A percentile compares a stretch with the other conserved stretches of the same genome.
These are phyloP conservation scores for Calidris pygmaea DNA, from an alignment of 2,113 vertebrate species.

Conservation along the genomic window DNA sequence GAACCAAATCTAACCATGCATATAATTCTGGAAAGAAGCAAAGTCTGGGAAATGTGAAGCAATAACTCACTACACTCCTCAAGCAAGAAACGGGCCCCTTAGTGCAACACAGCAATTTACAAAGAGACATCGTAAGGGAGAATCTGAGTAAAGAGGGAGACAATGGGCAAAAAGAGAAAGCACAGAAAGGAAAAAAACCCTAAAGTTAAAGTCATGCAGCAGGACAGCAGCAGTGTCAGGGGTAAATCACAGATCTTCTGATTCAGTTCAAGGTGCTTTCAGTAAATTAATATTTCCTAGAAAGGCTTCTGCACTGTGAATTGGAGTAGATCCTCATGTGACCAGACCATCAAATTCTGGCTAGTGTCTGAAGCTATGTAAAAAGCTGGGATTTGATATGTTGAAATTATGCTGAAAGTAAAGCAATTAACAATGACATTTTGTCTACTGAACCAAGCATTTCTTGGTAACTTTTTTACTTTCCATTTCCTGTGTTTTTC, in stretches of 20 bases:
- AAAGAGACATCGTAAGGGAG: not conserved
- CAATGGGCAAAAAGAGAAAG: not conserved
- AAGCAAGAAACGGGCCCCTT: not conserved
- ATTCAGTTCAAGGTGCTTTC: not conserved
- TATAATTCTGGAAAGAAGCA: not conserved
- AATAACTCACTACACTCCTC: not conserved
- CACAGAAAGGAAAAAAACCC: not conserved
- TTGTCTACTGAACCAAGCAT: not conserved
- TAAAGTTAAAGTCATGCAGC: not conserved
- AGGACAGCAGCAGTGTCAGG: accelerated
- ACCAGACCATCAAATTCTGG: not conserved
- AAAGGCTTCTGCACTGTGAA: not conserved
- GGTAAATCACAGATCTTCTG: not conserved
- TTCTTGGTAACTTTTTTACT: not conserved
- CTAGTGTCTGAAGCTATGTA: not conserved
- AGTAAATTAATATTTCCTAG: not conserved
- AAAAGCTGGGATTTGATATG: not conserved
- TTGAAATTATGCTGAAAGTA: not conserved
- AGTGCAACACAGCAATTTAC: not conserved
- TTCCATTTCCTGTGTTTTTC: not conserved
- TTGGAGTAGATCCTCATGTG: not conserved
- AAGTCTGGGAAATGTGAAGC: not conserved
- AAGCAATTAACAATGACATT: not conserved
- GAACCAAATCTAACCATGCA: not conserved
- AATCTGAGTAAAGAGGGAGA: not conserved